Conservation (phyloP, 2,888 invertebrate genomes). For the Plusia festucae region DNA sequence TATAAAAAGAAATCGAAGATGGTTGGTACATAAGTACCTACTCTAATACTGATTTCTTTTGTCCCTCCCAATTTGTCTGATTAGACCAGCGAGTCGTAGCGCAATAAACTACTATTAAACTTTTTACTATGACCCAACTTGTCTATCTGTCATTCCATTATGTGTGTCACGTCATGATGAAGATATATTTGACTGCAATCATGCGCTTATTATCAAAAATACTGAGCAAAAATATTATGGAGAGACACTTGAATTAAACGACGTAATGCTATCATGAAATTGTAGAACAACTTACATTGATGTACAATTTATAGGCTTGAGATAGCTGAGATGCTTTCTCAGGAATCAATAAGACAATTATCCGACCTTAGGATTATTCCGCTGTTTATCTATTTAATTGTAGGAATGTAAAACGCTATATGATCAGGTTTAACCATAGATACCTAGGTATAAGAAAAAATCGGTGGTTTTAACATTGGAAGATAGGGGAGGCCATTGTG, state of each 20-base stretch:
- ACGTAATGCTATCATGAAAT: not conserved
- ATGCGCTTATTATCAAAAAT: constrained; percentile 8
- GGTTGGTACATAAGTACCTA: not conserved
- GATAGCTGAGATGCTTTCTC: not conserved
- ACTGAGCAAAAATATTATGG: not conserved
- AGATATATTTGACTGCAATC: constrained; percentile 33
- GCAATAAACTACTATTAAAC: constrained; percentile 28
- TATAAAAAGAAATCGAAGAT: not conserved
- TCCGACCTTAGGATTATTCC: not conserved
- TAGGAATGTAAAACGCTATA: not conserved
- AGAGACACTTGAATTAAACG: not conserved
- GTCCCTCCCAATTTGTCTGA: not conserved
- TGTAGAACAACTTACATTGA: not conserved
- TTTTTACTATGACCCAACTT: constrained; percentile 14
- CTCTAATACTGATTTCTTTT: not conserved
- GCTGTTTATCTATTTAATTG: not conserved
- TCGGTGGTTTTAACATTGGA: too few relatives aligned
- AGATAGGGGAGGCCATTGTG: too few relatives aligned
- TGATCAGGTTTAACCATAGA: too few relatives aligned
- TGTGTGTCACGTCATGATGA: constrained; percentile 41
- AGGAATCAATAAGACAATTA: not conserved
- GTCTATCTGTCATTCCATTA: constrained; percentile 24
- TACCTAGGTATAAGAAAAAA: too few relatives aligned
- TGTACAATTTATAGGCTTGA: not conserved
- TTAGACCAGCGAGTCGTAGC: constrained; percentile 1